Percentiles rank a stretch among this genome's conserved stretches.
These are phyloP conservation scores for Onthophagus sagittarius DNA, from an alignment of 2,888 invertebrate genomes.

Conservation along the genomic window DNA sequence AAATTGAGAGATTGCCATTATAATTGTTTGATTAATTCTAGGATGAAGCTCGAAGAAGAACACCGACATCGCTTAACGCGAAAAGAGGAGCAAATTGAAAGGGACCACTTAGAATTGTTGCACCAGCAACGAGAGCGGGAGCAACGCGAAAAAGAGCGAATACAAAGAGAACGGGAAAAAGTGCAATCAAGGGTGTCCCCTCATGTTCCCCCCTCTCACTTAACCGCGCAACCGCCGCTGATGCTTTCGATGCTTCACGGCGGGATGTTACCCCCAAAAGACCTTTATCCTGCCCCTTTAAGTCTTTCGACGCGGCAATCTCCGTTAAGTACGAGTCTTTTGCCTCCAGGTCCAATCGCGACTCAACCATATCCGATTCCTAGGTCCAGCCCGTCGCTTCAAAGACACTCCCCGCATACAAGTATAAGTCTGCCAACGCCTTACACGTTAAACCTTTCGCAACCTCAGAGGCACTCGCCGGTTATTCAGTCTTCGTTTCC, in stretches of 20 bases:
- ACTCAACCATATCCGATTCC: constrained; percentile 32
- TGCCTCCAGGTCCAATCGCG: constrained; percentile 37
- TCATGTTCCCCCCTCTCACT: constrained; percentile 41
- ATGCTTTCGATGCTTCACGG: constrained; percentile 44
- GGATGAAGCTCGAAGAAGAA: constrained; percentile 68
- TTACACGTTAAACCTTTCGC: constrained; percentile 42
- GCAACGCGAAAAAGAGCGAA: constrained; percentile 54
- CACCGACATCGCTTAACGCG: constrained; percentile 57
- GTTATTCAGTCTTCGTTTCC: constrained; percentile 48
- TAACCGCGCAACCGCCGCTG: constrained; percentile 36
- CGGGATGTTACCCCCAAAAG: constrained; percentile 41
- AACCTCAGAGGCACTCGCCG: constrained; percentile 44
- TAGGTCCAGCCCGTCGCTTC: constrained; percentile 55
- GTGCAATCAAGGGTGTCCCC: constrained; percentile 43
- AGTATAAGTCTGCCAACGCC: constrained; percentile 34
- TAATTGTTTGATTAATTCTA: constrained; percentile 34
- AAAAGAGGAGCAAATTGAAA: constrained; percentile 54
- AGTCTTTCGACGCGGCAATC: constrained; percentile 43
- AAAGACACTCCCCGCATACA: constrained; percentile 53
- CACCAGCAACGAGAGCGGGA: constrained; percentile 42
- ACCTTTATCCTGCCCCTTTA: constrained; percentile 37
- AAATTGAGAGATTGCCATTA: too few species aligned
- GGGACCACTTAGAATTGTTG: constrained; percentile 42
- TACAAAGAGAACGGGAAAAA: constrained; percentile 50
- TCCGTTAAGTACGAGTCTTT: constrained; percentile 38